Evolutionary conservation across 2,888 invertebrate genomes (phyloP), one percentile per base, ranked within the genome.

Genomic region (Cynaeus angustus): DNA sequence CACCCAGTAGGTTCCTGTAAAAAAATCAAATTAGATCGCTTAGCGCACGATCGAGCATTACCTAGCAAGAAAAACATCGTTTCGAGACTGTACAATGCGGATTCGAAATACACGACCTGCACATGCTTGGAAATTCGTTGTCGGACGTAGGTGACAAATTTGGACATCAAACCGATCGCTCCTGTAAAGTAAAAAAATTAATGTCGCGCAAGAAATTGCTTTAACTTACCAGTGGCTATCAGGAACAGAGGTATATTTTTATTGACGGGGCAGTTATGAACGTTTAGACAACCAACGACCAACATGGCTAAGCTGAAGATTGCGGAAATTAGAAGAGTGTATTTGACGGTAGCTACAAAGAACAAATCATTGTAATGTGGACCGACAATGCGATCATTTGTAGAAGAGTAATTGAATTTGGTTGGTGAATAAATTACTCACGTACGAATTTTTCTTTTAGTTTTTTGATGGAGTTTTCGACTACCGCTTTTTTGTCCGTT

Each of bases 211-310:
- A 4, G 21, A 4, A 3, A 4, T 21, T 4, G 21, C 21, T 13
- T 12, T 43, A 58, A 55, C 41, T 72, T 74, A 82, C 83, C 82
- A 73, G 77, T 79, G 13, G 79, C 81, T 46, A 82, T 77, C 12
- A 83, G 68, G 56, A 81, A 83, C 14, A 83, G 73, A 4, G 83
- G 82, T 69, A 83, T 82, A 64, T 81, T 72, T 21, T 80, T 76
- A 14, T 81, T 74, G 8, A 77, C 78, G 14, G 81, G 81, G 64
- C 83, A 83, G 72, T 80, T 80, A 38, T 80, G 71, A 0, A 79
- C 75, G 2, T 77, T 80, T 33, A 79, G 66, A 61, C 76, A 73
- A 16, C 83, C 83, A 50, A 82, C 74, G 38, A 78, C 72, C 21
- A 83, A 74, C 77, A 80, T 78, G 1, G 79, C 74, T 3, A 82